A percentile compares a stretch with the other conserved stretches of the same genome.
These are phyloP conservation scores for Chanos chanos DNA, from an alignment of 2,797 vertebrate species.

Conservation along the genomic window DNA sequence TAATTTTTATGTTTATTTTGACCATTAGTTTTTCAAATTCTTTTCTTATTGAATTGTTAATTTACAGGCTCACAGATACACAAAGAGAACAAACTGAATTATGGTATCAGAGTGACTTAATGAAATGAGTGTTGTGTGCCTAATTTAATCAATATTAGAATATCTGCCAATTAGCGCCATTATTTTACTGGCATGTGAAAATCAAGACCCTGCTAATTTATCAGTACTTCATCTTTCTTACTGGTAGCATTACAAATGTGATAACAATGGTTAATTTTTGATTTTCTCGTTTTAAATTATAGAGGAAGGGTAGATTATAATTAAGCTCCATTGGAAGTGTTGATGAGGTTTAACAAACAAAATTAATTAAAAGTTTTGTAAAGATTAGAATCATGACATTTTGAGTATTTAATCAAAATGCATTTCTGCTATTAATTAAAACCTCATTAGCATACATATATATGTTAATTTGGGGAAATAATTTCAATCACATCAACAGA, in stretches of 20 bases:
- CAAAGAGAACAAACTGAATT: slow-evolving; percentile 65
- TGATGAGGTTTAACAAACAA: slow-evolving; percentile 79
- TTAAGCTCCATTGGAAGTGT: slow-evolving; percentile 75
- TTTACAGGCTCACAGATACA: slow-evolving; percentile 50
- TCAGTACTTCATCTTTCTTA: slow-evolving; percentile 65
- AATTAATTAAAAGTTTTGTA: slow-evolving; percentile 80
- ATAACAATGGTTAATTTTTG: slow-evolving; percentile 77
- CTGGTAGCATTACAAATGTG: slow-evolving; percentile 71
- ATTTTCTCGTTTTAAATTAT: slow-evolving; percentile 66
- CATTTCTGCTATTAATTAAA: slow-evolving; percentile 74
- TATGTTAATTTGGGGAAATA: slow-evolving; percentile 69
- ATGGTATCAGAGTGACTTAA: slow-evolving; percentile 61
- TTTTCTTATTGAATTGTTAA: slow-evolving; percentile 65
- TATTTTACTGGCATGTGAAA: slow-evolving; percentile 70
- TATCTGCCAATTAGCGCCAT: slow-evolving; percentile 76
- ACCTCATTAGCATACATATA: slow-evolving; percentile 72
- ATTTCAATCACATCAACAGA: slow-evolving; percentile 61
- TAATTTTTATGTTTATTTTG: slow-evolving; percentile 33
- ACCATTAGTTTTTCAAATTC: slow-evolving; percentile 46
- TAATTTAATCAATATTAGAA: slow-evolving; percentile 81
- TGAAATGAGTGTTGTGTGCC: slow-evolving; percentile 67
- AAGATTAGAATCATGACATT: slow-evolving; percentile 80
- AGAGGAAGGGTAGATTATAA: slow-evolving; percentile 62
- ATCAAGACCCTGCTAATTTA: slow-evolving; percentile 66
- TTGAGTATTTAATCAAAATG: slow-evolving; percentile 79